These are phyloP conservation scores for Drosophila fuyamai DNA, from an alignment of 1,140 invertebrate species.

Conservation along the genomic window DNA sequence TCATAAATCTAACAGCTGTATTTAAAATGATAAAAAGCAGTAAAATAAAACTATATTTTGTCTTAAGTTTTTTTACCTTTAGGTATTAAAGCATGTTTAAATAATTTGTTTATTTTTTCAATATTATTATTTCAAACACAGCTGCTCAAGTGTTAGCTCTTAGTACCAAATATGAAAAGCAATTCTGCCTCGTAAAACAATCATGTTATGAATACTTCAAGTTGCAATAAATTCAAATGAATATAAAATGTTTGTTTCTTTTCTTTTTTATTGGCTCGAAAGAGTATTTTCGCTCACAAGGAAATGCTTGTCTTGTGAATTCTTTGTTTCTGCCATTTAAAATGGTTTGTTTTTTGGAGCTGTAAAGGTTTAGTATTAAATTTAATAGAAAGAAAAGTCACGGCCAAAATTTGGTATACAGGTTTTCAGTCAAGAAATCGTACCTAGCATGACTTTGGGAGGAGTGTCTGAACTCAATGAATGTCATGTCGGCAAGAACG, in stretches of 20 bases:
- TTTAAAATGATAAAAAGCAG: too few relatives aligned
- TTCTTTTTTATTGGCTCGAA: neutral
- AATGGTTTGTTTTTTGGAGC: neutral
- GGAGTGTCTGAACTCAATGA: conserved; percentile 21
- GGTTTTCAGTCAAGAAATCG: neutral
- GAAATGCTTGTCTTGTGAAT: neutral
- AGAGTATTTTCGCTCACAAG: neutral
- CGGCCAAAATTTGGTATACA: neutral
- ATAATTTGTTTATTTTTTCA: too few relatives aligned
- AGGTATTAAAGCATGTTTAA: too few relatives aligned
- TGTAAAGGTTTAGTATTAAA: neutral
- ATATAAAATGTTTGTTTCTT: neutral
- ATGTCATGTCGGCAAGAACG: conserved; percentile 13
- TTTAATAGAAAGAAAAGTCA: neutral
- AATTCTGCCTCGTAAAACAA: neutral
- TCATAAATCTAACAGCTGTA: too few relatives aligned
- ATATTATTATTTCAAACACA: too few relatives aligned
- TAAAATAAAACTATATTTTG: too few relatives aligned
- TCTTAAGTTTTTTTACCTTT: too few relatives aligned
- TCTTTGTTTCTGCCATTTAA: neutral
- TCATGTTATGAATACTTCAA: neutral
- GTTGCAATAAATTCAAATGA: neutral
- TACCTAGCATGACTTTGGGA: neutral
- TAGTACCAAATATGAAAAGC: too few relatives aligned
- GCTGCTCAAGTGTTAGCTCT: too few relatives aligned